Evolutionary conservation across 2,797 vertebrate species (phyloP), one percentile per base, ranked within the genome.

Genomic region (Aulostomus chinensis): DNA sequence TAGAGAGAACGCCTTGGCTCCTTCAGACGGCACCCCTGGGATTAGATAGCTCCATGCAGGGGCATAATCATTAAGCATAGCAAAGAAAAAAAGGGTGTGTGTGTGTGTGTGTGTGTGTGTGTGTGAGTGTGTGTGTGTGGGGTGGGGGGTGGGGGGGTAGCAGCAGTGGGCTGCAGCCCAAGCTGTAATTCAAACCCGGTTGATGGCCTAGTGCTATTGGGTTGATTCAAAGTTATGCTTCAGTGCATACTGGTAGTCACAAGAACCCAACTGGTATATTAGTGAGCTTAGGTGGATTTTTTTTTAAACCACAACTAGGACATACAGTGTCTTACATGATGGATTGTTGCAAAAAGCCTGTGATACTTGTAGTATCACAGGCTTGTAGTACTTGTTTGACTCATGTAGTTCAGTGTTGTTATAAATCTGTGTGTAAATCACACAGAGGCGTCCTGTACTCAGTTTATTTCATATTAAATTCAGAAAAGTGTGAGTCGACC

Each of bases 21-120:
- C 41, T 50, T 41, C 45, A 18, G 61, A 64, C 31, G 18, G 32
- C 41, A 67, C 73, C 68, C 72, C 9, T 45, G 73, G 58, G 75
- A 80, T 86, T 81, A 82, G 76, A 86, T 60, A 81, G 65, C 74
- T 58, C 85, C 83, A 88, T 85, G 73, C 86, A 88, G 54, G 84
- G 83, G 25, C 73, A 86, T 86, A 81, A 80, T 86, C 73, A 85
- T 85, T 86, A 63, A 80, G 38, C 57, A 56, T 2, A 72, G 80
- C 71, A 73, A 58, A 78, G 73, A 63, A 3, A 21, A 37, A 67
- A 32, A 49, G 42, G 66, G 63, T 67, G 51, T 35, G 40, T 17
- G 5, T 39, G n/a, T n/a, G n/a, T n/a, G n/a, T n/a, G n/a, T n/a
- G n/a, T n/a, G n/a, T n/a, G n/a, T n/a, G n/a, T n/a, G n/a, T n/a